A percentile compares a stretch with the other conserved stretches of the same genome.
Evolutionary conservation across 1,140 invertebrate species (phyloP).

Genomic region (Drosophila kepulauana): DNA sequence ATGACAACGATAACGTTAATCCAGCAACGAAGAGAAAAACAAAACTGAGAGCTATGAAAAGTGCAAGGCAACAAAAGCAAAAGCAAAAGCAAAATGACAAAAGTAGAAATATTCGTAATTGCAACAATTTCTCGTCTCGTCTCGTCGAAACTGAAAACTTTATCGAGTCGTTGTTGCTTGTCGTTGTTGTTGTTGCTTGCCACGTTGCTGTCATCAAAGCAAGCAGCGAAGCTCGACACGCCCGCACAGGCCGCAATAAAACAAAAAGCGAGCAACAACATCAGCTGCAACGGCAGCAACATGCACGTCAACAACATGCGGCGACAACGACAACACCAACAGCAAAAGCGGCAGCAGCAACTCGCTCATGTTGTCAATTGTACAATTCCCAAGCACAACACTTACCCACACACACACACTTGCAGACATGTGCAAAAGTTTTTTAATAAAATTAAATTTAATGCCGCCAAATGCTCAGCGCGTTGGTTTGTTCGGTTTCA

Average conservation of each 20-base stretch:
- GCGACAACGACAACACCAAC: slow-evolving; percentile 58
- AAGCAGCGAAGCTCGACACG: slow-evolving; percentile 49
- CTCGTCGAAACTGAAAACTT: slow-evolving; percentile 65
- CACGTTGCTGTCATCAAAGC: slow-evolving; percentile 37
- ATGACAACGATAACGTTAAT: slow-evolving; percentile 41
- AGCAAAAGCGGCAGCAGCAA: slow-evolving; percentile 37
- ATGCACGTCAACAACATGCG: slow-evolving; percentile 77
- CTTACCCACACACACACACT: slow-evolving; percentile 29
- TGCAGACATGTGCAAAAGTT: slow-evolving; percentile 54
- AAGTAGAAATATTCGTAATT: slow-evolving; percentile 63
- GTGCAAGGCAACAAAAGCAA: slow-evolving; percentile 38
- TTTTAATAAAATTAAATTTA: slow-evolving; percentile 83
- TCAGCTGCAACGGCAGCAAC: slow-evolving; percentile 53
- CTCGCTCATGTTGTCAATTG: slow-evolving; percentile 76
- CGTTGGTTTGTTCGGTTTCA: slow-evolving; percentile 65
- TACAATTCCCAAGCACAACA: slow-evolving; percentile 72
- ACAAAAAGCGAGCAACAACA: slow-evolving; percentile 56
- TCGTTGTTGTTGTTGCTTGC: not conserved
- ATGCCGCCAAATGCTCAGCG: slow-evolving; percentile 70
- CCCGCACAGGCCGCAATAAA: slow-evolving; percentile 69
- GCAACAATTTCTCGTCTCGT: slow-evolving; percentile 67
- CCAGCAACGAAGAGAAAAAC: slow-evolving; percentile 20
- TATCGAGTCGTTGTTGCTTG: slow-evolving; percentile 51
- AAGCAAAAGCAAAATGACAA: slow-evolving; percentile 23
- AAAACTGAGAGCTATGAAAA: slow-evolving; percentile 19